Percentiles rank a stretch among this genome's conserved stretches.
phyloP scores from a whole-genome alignment of 2,113 vertebrate species.

The Guaruba guarouba region DNA sequence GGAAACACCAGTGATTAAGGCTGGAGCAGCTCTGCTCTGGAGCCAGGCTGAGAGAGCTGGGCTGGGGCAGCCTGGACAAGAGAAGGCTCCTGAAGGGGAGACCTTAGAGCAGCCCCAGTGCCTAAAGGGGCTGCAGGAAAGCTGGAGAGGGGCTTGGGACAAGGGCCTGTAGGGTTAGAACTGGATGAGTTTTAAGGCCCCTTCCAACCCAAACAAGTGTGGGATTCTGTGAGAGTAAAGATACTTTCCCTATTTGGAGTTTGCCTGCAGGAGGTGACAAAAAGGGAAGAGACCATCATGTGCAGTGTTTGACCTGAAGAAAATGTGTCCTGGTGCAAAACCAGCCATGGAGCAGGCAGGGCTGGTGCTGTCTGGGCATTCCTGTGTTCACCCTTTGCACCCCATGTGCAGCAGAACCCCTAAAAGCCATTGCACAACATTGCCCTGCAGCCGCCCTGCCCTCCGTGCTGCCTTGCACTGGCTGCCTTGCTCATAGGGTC shows the following conservation, averaged over 20 bases:
- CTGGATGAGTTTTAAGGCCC: neutral
- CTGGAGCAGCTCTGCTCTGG: neutral
- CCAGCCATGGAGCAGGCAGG: neutral
- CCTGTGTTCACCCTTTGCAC: rapidly evolving
- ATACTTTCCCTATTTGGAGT: neutral
- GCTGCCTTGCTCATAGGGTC: neutral
- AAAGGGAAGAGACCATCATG: neutral
- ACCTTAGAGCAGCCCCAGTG: neutral
- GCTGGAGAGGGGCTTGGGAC: neutral
- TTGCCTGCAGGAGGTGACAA: neutral
- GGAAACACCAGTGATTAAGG: neutral
- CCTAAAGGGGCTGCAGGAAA: neutral
- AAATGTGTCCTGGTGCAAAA: neutral
- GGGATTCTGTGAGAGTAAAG: neutral
- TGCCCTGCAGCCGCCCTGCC: too few relatives aligned
- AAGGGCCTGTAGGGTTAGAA: neutral
- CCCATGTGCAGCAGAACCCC: neutral
- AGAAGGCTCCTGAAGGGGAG: neutral
- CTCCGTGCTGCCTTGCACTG: neutral
- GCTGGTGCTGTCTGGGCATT: neutral
- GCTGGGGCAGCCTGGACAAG: neutral
- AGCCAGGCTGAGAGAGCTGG: neutral
- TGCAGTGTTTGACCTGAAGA: neutral
- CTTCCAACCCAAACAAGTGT: neutral
- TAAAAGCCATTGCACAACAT: neutral